These are phyloP conservation scores for Tachysurus fulvidraco DNA, from an alignment of 2,113 vertebrate species.

Conservation along the genomic window DNA sequence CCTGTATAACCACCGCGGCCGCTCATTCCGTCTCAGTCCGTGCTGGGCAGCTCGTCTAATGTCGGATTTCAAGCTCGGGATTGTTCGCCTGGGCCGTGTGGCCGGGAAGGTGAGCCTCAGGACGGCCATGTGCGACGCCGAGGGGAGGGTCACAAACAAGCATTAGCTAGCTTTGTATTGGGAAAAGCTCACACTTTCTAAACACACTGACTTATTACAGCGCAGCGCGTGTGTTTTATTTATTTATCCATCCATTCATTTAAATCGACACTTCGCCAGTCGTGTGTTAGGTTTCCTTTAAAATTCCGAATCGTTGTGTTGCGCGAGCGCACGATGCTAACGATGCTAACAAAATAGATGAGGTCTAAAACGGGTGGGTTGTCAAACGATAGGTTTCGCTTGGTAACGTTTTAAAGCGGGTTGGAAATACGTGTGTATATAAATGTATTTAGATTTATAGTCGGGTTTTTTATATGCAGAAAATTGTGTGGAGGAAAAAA, in stretches of 20 bases:
- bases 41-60: slow-evolving; percentile 71
- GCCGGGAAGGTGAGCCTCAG: slow-evolving; percentile 88
- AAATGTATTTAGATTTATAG: too few relatives aligned
- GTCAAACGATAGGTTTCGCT: neutral
- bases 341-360: slow-evolving; percentile 19
- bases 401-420: neutral
- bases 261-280: neutral
- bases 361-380: neutral
- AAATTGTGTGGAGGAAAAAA: neutral
- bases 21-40: slow-evolving; percentile 46
- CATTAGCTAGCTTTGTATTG: slow-evolving; percentile 15
- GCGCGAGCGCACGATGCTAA: slow-evolving; percentile 39
- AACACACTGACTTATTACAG: neutral
- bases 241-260: neutral
- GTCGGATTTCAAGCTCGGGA: slow-evolving; percentile 95
- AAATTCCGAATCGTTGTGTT: neutral
- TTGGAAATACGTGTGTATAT: neutral
- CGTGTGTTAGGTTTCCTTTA: neutral
- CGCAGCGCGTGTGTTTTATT: neutral
- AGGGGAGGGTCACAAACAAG: slow-evolving; percentile 63
- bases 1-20: slow-evolving; percentile 46
- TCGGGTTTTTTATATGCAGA: too few relatives aligned
- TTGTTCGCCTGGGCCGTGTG: slow-evolving; percentile 95
- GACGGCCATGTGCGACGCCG: slow-evolving; percentile 76
- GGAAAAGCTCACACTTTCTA: slow-evolving; percentile 1